phyloP scores from a whole-genome alignment of 2,888 invertebrate species.

The Cephus pygmeus region DNA sequence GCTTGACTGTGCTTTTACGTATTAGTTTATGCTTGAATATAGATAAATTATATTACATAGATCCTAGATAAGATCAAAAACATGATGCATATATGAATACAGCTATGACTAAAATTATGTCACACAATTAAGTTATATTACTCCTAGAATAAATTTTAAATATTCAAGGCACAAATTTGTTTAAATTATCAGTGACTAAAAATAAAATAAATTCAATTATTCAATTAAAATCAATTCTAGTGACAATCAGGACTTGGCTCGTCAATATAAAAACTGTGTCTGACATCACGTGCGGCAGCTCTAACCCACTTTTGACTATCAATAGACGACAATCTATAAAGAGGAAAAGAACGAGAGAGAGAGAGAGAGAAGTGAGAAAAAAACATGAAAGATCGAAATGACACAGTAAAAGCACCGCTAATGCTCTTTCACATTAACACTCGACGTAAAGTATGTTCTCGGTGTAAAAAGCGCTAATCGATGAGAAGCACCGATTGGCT shows the following conservation, averaged over 20 bases:
- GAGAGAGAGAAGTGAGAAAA: slow-evolving; percentile 20
- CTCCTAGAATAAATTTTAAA: neutral
- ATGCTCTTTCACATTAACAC: slow-evolving; percentile 64
- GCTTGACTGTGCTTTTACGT: neutral
- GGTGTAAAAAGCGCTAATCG: slow-evolving; percentile 60
- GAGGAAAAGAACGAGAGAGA: slow-evolving; percentile 17
- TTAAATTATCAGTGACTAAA: neutral
- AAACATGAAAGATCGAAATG: slow-evolving; percentile 46
- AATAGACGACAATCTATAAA: slow-evolving; percentile 17
- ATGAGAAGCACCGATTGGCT: slow-evolving; percentile 57
- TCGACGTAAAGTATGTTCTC: slow-evolving; percentile 61
- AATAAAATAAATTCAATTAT: neutral
- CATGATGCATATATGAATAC: too few species aligned
- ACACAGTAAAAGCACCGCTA: slow-evolving; percentile 60
- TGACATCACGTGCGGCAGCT: neutral
- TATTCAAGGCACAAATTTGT: neutral
- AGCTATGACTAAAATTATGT: too few species aligned
- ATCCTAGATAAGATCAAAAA: neutral
- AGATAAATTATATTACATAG: neutral
- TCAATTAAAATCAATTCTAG: neutral
- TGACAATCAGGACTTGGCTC: neutral
- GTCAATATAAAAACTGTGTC: neutral
- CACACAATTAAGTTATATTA: neutral
- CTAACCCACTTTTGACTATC: slow-evolving; percentile 27
- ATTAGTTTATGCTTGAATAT: neutral